Evolutionary conservation across 37 sponge, comb jelly and placozoan species (phyloP).

Genomic region (Geodia barretti): DNA sequence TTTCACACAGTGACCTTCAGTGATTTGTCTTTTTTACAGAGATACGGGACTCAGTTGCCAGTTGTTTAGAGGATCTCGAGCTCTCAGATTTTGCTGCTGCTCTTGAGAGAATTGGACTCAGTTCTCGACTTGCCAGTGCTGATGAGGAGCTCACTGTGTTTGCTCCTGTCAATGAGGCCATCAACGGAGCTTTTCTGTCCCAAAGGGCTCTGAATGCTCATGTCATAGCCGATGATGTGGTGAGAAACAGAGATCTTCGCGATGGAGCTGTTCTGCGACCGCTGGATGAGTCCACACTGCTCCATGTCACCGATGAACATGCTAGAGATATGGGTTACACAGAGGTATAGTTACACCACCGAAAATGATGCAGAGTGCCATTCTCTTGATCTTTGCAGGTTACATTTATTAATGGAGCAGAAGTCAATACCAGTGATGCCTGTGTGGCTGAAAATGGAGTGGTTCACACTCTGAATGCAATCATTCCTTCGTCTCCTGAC

Average conservation of each 20-base stretch:
- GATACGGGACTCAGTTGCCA: slow-evolving; percentile 9
- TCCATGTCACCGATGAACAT: slow-evolving; percentile 20
- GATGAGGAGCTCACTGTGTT: slow-evolving; percentile 27
- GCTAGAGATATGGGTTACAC: neutral
- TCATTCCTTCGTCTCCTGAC: slow-evolving; percentile 3
- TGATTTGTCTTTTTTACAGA: slow-evolving; percentile 1
- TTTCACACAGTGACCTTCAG: too few species aligned
- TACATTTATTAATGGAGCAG: slow-evolving; percentile 22
- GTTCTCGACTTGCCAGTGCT: neutral
- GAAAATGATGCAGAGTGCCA: too few species aligned
- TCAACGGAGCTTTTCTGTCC: neutral
- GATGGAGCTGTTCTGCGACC: neutral
- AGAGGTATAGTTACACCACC: too few species aligned
- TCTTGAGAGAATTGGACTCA: neutral
- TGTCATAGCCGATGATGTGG: neutral
- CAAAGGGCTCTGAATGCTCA: neutral
- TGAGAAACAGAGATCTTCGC: neutral
- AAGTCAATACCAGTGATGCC: slow-evolving; percentile 3
- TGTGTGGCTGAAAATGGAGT: slow-evolving; percentile 51
- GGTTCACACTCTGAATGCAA: slow-evolving; percentile 33
- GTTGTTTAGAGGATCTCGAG: slow-evolving; percentile 12
- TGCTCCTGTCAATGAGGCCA: slow-evolving; percentile 34
- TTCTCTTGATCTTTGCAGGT: neutral
- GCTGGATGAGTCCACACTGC: neutral
- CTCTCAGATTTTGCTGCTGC: slow-evolving; percentile 6